These are phyloP conservation scores for Microchirus variegatus DNA, from an alignment of 2,797 vertebrate genomes.

Conservation along the genomic window DNA sequence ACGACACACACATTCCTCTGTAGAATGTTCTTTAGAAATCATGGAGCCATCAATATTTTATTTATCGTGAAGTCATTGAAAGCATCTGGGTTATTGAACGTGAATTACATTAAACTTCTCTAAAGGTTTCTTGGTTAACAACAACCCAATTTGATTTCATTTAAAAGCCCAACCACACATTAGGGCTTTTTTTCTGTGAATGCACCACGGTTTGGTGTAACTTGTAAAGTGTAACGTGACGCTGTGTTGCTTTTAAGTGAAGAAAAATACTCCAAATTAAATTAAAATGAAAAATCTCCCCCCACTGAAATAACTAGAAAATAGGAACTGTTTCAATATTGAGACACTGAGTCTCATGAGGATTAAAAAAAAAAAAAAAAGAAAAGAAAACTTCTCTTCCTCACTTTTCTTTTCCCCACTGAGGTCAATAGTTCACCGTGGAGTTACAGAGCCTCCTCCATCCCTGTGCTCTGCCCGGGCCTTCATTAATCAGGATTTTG, in stretches of 20 bases:
- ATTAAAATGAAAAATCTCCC: no score
- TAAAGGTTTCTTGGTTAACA: no score
- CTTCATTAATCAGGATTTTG: conserved; percentile 81
- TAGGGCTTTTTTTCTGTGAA: no score
- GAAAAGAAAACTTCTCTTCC: conserved; percentile 14
- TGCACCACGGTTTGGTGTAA: no score
- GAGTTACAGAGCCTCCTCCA: conserved; percentile 51
- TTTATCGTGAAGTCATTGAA: neutral
- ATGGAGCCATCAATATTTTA: neutral
- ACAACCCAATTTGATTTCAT: neutral
- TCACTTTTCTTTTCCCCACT: conserved; percentile 1
- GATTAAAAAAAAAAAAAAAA: conserved; percentile 37
- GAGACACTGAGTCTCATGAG: neutral
- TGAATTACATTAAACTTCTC: neutral
- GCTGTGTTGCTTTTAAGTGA: no score
- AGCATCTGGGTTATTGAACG: neutral
- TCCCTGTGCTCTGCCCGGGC: conserved; percentile 46
- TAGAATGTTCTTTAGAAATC: no score
- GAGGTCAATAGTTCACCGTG: conserved; percentile 62
- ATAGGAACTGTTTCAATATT: no score
- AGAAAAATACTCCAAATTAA: no score
- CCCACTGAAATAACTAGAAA: no score
- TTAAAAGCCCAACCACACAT: neutral
- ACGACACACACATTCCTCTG: no score
- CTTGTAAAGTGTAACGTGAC: no score